Conservation (phyloP, 2,113 vertebrate species). For the Neodon shergylaensis region DNA sequence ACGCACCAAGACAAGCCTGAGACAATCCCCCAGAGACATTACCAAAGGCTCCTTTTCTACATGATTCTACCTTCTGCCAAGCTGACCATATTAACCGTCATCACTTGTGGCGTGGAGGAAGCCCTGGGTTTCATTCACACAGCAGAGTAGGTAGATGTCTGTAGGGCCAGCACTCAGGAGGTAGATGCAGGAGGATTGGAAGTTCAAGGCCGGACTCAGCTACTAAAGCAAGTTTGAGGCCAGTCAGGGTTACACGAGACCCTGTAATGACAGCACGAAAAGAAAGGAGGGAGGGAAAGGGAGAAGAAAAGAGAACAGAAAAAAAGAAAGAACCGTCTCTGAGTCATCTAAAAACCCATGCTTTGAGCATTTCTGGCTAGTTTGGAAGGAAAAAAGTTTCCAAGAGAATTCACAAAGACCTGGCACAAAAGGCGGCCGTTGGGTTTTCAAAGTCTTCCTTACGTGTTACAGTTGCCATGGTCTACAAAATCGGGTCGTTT, state of each 20-base stretch:
- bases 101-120: background rate
- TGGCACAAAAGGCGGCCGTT: background rate
- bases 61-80: background rate
- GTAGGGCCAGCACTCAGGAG: background rate
- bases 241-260: background rate
- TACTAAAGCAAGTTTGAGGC: background rate
- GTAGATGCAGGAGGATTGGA: too few species aligned
- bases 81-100: background rate
- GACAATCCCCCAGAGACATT: background rate
- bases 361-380: background rate
- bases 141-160: background rate
- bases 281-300: background rate
- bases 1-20: background rate
- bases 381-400: background rate
- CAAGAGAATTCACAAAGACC: slow-evolving; percentile 13
- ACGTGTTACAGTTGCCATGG: background rate
- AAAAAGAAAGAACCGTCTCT: background rate
- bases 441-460: background rate
- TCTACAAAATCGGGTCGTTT: background rate
- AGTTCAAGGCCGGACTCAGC: background rate
- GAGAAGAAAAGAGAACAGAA: background rate
- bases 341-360: background rate
- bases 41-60: background rate
- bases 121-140: background rate
- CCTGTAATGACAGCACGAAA: too few species aligned